These are phyloP conservation scores for Bemisia tabaci DNA, from an alignment of 1,140 invertebrate genomes.

Conservation along the genomic window DNA sequence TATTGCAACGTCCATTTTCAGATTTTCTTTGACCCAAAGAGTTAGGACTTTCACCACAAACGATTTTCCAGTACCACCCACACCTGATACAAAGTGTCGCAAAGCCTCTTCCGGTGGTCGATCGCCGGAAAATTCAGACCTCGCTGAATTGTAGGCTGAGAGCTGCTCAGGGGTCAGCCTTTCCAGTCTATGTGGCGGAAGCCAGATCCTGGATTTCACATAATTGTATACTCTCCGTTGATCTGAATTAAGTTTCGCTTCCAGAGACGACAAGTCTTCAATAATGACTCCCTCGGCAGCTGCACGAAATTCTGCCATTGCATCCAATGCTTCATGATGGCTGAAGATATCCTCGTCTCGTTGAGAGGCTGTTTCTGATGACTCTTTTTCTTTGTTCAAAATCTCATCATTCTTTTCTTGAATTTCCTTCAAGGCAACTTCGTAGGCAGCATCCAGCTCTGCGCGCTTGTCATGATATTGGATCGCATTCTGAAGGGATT, in stretches of 20 bases:
- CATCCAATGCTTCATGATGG: not conserved
- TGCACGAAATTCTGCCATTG: constrained; percentile 2
- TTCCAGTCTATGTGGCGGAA: no score
- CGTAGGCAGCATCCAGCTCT: no score
- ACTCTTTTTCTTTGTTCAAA: no score
- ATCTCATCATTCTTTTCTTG: no score
- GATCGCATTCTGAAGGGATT: constrained; percentile 6
- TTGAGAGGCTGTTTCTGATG: no score
- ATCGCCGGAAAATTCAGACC: no score
- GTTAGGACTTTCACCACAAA: constrained; percentile 18
- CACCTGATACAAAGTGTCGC: constrained; percentile 13
- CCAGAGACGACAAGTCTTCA: constrained; percentile 18
- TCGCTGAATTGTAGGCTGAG: no score
- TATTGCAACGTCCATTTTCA: constrained; percentile 19
- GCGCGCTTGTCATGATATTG: constrained; percentile 24
- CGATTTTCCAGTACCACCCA: constrained; percentile 23
- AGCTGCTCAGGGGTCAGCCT: no score
- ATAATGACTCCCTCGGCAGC: no score
- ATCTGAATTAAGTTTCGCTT: constrained; percentile 22
- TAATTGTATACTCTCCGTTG: constrained; percentile 23
- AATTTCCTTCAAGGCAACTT: no score
- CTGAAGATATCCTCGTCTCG: constrained; percentile 4
- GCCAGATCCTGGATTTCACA: constrained; percentile 12
- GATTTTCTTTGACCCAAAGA: constrained; percentile 16
- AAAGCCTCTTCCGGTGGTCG: no score